A percentile compares a stretch with the other conserved stretches of the same genome.
These are phyloP conservation scores for Temnothorax ravouxi DNA, from an alignment of 2,888 invertebrate genomes.

Conservation along the genomic window DNA sequence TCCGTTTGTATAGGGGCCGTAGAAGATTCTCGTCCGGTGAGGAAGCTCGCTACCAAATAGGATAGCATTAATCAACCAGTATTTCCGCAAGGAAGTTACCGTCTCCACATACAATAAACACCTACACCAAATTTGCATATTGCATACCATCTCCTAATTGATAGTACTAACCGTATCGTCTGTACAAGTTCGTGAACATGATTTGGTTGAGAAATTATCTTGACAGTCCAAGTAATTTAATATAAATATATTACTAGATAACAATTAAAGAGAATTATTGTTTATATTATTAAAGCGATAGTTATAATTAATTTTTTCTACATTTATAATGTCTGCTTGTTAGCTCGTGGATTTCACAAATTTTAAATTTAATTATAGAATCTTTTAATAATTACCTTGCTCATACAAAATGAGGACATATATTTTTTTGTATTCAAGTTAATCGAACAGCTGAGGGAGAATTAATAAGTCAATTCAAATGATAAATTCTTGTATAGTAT, in stretches of 20 bases:
- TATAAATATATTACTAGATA: not conserved
- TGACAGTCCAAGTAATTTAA: constrained; percentile 11
- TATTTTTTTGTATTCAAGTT: not conserved
- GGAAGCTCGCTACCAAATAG: constrained; percentile 43
- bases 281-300: constrained; percentile 14
- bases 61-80: constrained; percentile 70
- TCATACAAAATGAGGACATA: not conserved
- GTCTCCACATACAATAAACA: constrained; percentile 74
- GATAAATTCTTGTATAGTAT: not conserved
- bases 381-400: not conserved
- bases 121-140: constrained; percentile 71
- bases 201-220: constrained; percentile 41
- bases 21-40: constrained; percentile 37
- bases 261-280: not conserved
- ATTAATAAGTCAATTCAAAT: not conserved
- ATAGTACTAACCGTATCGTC: constrained; percentile 62
- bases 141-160: constrained; percentile 69
- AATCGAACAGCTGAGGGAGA: not conserved
- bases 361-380: not conserved
- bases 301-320: not conserved
- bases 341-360: no score
- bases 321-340: not conserved
- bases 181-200: constrained; percentile 23
- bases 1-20: not conserved
- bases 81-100: constrained; percentile 68